phyloP scores from a whole-genome alignment of 1,140 invertebrate species.

The Pseudachorutes palmiensis region DNA sequence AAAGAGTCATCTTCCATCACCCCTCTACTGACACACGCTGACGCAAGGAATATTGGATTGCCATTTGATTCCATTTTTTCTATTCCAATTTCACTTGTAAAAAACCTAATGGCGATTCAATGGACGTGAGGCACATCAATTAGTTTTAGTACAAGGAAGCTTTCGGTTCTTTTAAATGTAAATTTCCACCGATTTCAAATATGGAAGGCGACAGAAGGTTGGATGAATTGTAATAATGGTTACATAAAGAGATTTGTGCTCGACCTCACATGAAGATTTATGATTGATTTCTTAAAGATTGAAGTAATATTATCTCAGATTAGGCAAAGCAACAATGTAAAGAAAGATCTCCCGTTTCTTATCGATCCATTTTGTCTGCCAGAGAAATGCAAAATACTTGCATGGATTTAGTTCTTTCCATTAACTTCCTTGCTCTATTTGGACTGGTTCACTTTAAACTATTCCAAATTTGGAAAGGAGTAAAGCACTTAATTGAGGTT shows the following conservation, averaged over 20 bases:
- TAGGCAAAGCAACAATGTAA: not conserved
- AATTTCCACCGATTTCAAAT: no score
- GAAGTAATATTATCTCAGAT: constrained; percentile 25
- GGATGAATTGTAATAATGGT: no score
- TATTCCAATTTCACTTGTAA: not conserved
- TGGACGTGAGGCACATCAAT: constrained; percentile 33
- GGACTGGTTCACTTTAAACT: not conserved
- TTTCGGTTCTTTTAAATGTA: not conserved
- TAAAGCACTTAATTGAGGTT: not conserved
- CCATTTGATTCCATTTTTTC: not conserved
- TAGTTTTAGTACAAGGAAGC: constrained; percentile 11
- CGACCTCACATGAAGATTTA: constrained; percentile 38
- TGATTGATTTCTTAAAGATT: constrained; percentile 31
- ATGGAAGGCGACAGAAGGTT: not conserved
- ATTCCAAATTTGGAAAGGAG: not conserved
- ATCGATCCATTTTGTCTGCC: not conserved
- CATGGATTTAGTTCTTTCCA: not conserved
- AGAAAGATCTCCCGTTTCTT: not conserved
- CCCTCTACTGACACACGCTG: not conserved
- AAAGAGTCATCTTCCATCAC: not conserved
- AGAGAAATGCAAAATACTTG: not conserved
- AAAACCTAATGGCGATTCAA: constrained; percentile 28
- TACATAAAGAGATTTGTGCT: not conserved
- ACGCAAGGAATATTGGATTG: not conserved
- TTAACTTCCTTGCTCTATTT: not conserved